Conservation (phyloP, 2,888 invertebrate genomes). For the Heliconius ethilla region DNA sequence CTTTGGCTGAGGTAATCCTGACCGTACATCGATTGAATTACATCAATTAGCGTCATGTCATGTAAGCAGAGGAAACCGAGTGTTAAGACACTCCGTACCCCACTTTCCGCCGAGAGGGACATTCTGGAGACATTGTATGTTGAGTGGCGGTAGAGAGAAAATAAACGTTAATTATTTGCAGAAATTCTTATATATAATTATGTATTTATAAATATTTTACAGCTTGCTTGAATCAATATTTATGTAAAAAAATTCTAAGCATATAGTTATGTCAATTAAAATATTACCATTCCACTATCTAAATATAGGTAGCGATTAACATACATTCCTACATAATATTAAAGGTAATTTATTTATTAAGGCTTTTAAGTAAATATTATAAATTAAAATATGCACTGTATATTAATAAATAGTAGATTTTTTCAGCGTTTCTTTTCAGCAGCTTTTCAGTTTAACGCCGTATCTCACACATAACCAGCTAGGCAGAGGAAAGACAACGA, state of each 20-base stretch:
- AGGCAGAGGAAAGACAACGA: no score
- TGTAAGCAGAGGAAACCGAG: no score
- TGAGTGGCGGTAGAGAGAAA: neutral
- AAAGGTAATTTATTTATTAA: neutral
- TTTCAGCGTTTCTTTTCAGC: no score
- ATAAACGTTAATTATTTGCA: neutral
- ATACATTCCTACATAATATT: constrained; percentile 8
- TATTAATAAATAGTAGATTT: neutral
- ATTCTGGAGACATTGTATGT: no score
- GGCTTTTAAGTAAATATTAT: neutral
- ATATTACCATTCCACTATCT: neutral
- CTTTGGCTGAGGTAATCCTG: no score
- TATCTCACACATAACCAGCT: no score
- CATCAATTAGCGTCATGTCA: no score
- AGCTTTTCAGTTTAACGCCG: no score
- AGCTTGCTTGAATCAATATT: neutral
- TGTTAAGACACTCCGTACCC: no score
- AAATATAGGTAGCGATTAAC: neutral
- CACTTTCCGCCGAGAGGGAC: no score
- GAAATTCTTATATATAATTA: neutral
- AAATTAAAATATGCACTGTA: neutral
- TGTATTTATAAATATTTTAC: neutral
- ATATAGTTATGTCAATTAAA: constrained; percentile 6
- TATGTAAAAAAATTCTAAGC: neutral
- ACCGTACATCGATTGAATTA: no score